Evolutionary conservation across 2,113 vertebrate species (phyloP).

Genomic region (Lathamus discolor): DNA sequence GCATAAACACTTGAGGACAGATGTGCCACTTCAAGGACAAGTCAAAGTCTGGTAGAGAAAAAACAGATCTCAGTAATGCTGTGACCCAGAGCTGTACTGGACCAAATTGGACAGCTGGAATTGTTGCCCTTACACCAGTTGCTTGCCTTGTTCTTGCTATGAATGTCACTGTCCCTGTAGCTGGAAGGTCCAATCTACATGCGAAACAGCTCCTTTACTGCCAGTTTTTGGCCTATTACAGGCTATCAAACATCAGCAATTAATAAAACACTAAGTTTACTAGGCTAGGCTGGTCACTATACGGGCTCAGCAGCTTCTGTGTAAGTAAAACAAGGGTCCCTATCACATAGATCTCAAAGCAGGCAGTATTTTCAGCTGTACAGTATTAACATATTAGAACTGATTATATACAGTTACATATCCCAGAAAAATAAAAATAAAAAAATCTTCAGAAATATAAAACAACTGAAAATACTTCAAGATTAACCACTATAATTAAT

Average conservation of each 20-base stretch:
- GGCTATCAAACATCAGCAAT: background rate
- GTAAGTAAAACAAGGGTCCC: background rate
- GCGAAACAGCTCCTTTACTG: background rate
- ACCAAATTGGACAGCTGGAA: background rate
- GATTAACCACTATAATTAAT: background rate
- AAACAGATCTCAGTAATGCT: background rate
- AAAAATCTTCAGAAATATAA: background rate
- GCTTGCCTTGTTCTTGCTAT: background rate
- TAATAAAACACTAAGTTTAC: background rate
- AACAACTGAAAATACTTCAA: background rate
- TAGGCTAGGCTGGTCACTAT: background rate
- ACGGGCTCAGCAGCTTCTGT: background rate
- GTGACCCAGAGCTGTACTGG: background rate
- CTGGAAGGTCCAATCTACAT: background rate
- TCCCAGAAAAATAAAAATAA: background rate
- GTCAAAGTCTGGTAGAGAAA: background rate
- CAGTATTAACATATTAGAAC: background rate
- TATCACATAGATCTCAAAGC: background rate
- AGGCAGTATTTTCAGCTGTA: background rate
- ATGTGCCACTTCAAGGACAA: background rate
- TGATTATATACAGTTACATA: background rate
- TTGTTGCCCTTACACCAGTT: background rate
- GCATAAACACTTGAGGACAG: background rate
- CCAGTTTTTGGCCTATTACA: background rate
- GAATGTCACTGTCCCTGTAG: background rate